Evolutionary conservation across 2,797 vertebrate species (phyloP).

Genomic region (Graptemys geographica): DNA sequence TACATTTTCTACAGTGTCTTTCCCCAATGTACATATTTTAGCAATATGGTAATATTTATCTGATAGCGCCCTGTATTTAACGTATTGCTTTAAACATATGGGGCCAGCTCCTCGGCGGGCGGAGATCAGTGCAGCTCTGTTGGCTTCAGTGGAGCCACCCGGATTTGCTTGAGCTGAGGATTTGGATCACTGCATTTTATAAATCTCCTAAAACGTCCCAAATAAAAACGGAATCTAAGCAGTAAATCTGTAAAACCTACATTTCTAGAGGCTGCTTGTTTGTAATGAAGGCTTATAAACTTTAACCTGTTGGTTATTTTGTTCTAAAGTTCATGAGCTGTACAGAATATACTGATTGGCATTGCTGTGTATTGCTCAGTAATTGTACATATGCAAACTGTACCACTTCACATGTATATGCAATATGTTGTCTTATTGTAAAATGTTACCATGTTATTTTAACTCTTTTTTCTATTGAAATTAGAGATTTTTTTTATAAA

Average conservation of each 20-base stretch:
- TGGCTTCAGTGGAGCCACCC: background rate
- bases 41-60: rapidly evolving
- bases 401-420: constrained; percentile 13
- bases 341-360: background rate
- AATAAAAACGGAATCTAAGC: background rate
- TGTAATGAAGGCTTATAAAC: background rate
- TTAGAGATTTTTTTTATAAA: constrained; percentile 40
- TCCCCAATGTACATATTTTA: background rate
- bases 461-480: constrained; percentile 45
- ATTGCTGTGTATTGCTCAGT: background rate
- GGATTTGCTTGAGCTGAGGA: background rate
- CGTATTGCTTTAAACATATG: background rate
- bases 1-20: background rate
- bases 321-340: background rate
- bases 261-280: constrained; percentile 14
- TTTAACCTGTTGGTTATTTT: background rate
- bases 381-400: background rate
- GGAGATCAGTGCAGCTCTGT: background rate
- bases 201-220: background rate
- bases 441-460: constrained; percentile 28
- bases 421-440: constrained; percentile 20
- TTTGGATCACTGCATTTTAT: rapidly evolving
- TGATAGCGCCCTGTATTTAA: background rate
- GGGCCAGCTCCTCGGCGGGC: background rate
- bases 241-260: background rate